A percentile compares a stretch with the other conserved stretches of the same genome.
Evolutionary conservation across 2,797 vertebrate species (phyloP).

Genomic region (Intellagama lesueurii): DNA sequence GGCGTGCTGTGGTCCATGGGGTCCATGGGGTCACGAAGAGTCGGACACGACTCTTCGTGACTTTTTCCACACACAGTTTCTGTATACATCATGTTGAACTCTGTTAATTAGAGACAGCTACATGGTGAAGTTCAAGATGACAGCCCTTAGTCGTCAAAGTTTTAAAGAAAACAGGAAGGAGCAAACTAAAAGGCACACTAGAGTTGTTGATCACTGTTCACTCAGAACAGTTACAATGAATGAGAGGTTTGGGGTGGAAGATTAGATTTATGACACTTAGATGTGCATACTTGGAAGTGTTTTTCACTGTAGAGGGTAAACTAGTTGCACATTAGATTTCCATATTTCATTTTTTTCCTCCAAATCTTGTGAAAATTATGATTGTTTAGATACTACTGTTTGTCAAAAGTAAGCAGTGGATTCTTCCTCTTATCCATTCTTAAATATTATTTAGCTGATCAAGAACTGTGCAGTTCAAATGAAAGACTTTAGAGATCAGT

Average conservation of each 20-base stretch:
- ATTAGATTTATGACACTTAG: not conserved
- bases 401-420: slow-evolving; percentile 14
- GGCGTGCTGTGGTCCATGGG: too few relatives aligned
- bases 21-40: too few relatives aligned
- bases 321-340: not conserved
- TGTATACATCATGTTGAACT: not conserved
- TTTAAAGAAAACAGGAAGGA: not conserved
- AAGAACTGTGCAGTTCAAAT: slow-evolving; percentile 23
- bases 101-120: not conserved
- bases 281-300: not conserved
- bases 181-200: not conserved
- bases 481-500: slow-evolving; percentile 39
- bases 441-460: not conserved
- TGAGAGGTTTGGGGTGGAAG: not conserved
- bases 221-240: not conserved
- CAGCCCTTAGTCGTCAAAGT: not conserved
- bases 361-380: not conserved
- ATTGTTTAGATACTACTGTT: not conserved
- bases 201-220: not conserved
- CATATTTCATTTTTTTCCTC: not conserved
- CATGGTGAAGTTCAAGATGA: not conserved
- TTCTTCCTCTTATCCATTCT: not conserved
- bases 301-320: not conserved
- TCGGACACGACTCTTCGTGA: too few relatives aligned
- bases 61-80: not conserved